Base-by-base conservation (phyloP, 1,140 invertebrate genomes). In the Macrocentrus cingulum region DNA sequence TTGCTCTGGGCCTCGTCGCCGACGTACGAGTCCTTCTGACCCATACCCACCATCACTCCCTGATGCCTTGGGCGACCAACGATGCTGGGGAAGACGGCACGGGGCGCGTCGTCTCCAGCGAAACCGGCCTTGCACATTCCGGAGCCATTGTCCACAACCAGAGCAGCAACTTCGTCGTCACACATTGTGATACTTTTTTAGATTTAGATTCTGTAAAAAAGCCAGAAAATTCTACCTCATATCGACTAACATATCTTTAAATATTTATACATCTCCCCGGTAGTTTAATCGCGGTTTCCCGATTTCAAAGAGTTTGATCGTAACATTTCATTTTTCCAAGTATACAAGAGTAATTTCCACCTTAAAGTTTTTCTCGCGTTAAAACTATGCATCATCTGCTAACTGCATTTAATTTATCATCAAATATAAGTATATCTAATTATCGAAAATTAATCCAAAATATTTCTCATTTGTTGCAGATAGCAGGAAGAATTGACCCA, bases 1-100 rank as follows among this genome's bases (percentile, higher is more conserved):
- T n/a, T n/a, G n/a, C n/a, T n/a, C n/a, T n/a, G n/a, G n/a, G n/a
- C n/a, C n/a, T n/a, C n/a, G n/a, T 97, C 93, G 66, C 92, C 93
- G 36, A 97, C 91, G 73, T 91, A 94, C 66, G 74, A 85, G 81
- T 92, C 90, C 76, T 95, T 96, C 81, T 96, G 93, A 59, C 93
- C 93, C 92, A 95, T 95, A 81, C 93, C 94, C 63, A 95, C 92
- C 93, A 95, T 95, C 66, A 95, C 91, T 15, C 59, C 52, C 54
- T 49, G 84, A 72, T 87, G 84, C 68, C 85, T 79, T 15, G 87
- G 87, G 48, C 87, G 76, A 32, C 88, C 88, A 37, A 90, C 87
- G 56, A 89, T 88, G 44, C 86, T 88, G 29, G 88, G 86, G 71
- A 90, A 90, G 15, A 90, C 88, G 59, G 88, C 87, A 59, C 88